Evolutionary conservation across 1,140 invertebrate genomes (phyloP).

Genomic region (Brachionus manjavacas): DNA sequence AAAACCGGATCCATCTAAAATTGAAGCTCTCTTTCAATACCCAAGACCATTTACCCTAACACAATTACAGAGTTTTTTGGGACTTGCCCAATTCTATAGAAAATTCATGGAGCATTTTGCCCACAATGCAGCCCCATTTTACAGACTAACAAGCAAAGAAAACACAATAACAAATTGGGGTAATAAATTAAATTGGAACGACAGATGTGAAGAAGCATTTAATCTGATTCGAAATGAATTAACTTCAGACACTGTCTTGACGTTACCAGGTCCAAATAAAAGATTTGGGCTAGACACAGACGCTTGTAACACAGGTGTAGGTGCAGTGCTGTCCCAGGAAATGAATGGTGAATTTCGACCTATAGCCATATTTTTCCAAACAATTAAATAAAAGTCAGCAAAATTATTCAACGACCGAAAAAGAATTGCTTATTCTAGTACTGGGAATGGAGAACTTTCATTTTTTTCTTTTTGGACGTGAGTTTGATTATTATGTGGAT

Average conservation of each 20-base stretch:
- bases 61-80: slow-evolving; percentile 47
- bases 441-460: slow-evolving; percentile 55
- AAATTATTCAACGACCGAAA: slow-evolving; percentile 51
- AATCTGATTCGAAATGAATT: background rate
- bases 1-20: slow-evolving; percentile 44
- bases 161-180: background rate
- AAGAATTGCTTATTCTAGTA: slow-evolving; percentile 52
- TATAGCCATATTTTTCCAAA: background rate
- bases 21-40: slow-evolving; percentile 43
- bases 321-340: slow-evolving; percentile 50
- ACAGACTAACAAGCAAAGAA: background rate
- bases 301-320: slow-evolving; percentile 48
- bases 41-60: slow-evolving; percentile 43
- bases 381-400: background rate
- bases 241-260: background rate
- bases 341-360: background rate
- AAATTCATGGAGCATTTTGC: slow-evolving; percentile 25
- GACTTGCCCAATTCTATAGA: slow-evolving; percentile 11
- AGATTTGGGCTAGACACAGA: slow-evolving; percentile 56
- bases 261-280: slow-evolving; percentile 48
- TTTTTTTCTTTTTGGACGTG: slow-evolving; percentile 44
- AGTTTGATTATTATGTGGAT: slow-evolving; percentile 49
- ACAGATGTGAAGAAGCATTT: background rate
- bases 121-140: background rate
- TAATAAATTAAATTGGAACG: background rate